These are phyloP conservation scores for Plutomurus gul DNA, from an alignment of 1,140 invertebrate species.

Conservation along the genomic window DNA sequence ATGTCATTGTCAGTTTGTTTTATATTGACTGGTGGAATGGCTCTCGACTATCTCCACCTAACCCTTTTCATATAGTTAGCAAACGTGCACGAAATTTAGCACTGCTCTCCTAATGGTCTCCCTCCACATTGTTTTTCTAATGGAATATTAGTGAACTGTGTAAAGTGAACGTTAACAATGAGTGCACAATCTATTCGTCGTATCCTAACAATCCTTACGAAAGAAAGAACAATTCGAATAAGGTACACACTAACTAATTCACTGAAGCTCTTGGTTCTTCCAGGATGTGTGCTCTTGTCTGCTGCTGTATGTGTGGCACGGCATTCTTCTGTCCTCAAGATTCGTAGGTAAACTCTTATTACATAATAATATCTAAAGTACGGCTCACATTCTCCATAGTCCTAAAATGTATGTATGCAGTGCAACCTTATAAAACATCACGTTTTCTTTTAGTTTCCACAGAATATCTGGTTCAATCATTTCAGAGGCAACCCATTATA, in stretches of 20 bases:
- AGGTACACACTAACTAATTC: too few species aligned
- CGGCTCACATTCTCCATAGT: too few species aligned
- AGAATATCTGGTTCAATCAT: not conserved
- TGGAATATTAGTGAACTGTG: not conserved
- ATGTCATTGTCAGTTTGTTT: too few species aligned
- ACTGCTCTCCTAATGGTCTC: constrained; percentile 37
- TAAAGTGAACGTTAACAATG: not conserved
- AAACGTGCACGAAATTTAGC: constrained; percentile 37
- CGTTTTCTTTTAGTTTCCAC: constrained; percentile 21
- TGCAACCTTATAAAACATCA: constrained; percentile 10
- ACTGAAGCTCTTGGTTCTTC: too few species aligned
- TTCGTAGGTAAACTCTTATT: too few species aligned
- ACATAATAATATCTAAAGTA: too few species aligned
- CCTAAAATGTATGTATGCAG: not conserved
- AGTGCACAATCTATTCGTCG: not conserved
- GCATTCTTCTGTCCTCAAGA: too few species aligned
- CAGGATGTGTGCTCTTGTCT: too few species aligned
- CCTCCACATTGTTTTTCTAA: not conserved
- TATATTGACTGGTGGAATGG: too few species aligned
- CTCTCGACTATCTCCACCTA: not conserved
- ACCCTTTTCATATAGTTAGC: constrained; percentile 34
- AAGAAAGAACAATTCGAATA: too few species aligned
- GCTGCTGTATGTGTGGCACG: too few species aligned
- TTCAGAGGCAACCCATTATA: not conserved
- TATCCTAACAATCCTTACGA: not conserved